Conservation (phyloP, 2,888 invertebrate genomes). For the Andrena chrysosceles region DNA sequence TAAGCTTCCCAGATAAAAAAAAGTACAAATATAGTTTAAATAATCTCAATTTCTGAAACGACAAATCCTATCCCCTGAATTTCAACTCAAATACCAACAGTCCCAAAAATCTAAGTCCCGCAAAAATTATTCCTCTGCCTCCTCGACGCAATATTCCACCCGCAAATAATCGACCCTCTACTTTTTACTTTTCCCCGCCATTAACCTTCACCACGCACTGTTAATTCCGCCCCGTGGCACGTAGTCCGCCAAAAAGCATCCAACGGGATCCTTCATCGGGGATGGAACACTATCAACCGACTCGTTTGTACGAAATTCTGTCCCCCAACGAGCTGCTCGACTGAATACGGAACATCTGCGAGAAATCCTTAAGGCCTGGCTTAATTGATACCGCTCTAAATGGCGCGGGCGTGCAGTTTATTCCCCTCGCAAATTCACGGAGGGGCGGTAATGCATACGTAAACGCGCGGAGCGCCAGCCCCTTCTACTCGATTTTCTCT, state of each 20-base stretch:
- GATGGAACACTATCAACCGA: neutral
- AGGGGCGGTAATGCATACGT: slow-evolving; percentile 54
- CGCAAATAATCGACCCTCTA: too few relatives aligned
- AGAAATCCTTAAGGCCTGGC: slow-evolving; percentile 57
- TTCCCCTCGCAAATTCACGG: slow-evolving; percentile 61
- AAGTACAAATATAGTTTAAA: too few relatives aligned
- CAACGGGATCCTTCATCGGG: neutral
- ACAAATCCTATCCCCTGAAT: too few relatives aligned
- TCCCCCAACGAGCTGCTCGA: neutral
- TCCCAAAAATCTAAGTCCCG: too few relatives aligned
- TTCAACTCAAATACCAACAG: too few relatives aligned
- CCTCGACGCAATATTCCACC: too few relatives aligned
- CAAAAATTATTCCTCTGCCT: too few relatives aligned
- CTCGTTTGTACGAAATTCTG: slow-evolving; percentile 4
- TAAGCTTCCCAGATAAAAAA: too few relatives aligned
- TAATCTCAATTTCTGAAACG: too few relatives aligned
- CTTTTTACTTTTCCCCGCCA: too few relatives aligned
- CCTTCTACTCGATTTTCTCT: slow-evolving; percentile 53
- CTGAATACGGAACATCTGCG: slow-evolving; percentile 35
- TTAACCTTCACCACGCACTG: too few relatives aligned
- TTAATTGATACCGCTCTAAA: slow-evolving; percentile 63
- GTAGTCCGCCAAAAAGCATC: neutral
- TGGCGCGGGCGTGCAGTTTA: slow-evolving; percentile 52
- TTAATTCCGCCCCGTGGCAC: neutral
- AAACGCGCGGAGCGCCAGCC: slow-evolving; percentile 35